Base-by-base conservation (phyloP, 2,113 vertebrate species). In the Pavo muticus region DNA sequence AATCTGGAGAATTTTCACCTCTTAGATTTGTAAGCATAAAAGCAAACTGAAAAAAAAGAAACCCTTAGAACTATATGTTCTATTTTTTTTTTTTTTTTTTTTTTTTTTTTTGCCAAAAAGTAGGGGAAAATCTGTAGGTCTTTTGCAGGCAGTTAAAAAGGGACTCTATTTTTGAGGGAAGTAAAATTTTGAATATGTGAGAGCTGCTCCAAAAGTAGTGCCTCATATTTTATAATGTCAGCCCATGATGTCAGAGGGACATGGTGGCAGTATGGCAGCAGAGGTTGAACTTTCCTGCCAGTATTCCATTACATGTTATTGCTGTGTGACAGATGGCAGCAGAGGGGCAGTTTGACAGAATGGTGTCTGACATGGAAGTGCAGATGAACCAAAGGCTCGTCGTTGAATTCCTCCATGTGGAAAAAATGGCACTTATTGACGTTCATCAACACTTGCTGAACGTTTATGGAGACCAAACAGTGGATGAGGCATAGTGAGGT, bases 21-120 rank as follows among this genome's bases (percentile, higher is more conserved):
- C 29, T 83, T 85, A 87, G 44, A 17, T 25, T 73, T 93, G 77
- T 91, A 67, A 95, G 69, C 69, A 83, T 52, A 74, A 97, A 96
- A 97, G 44, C 20, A 72, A 96, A 30, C 14, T 81, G 14, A 16
- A 17, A 92, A 85, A 93, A 92, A 47, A 74, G 39, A 57, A 39
- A 39, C 14, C 44, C 2, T 2, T 61, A 39, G 5, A 84, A 60
- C 29, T 39, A 7, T 54, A 44, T 19, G 14, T 47, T 85, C 39
- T 80, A 25, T 8, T 27, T 47, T 21, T 21, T 47, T 47, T 10
- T 21, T 21, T 47, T 5, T 47, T 20, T 47, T 5, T 47, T 48
- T 5, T 47, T 48, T 13, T 48, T 11, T 48, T 21, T 85, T 69
- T 72, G n/a, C 24, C 30, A 81, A 76, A 68, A 29, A 86, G 44